Evolutionary conservation across 1,140 invertebrate species (phyloP), one percentile per base, ranked within the genome.

Genomic region (Drosophila tani): DNA sequence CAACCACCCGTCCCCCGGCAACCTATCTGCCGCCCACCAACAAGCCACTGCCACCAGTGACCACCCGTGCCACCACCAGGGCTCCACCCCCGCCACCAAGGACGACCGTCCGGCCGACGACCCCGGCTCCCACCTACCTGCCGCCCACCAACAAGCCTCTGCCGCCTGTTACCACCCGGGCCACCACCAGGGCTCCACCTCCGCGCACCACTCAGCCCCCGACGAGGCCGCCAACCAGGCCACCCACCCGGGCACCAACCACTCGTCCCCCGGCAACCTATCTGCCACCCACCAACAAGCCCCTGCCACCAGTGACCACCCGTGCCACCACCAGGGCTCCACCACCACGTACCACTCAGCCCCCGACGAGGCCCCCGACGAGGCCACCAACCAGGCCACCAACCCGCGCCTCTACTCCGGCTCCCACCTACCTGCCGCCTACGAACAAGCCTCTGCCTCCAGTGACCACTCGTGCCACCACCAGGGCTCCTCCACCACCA

Each of bases 401-500:
- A 46, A 53, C 50, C n/a, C 50, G 50, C 32, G 32, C 32, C 8
- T 35, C 32, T 11, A 58, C 75, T 29, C 81, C 65, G 17, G 59
- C 62, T 29, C 69, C 78, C 55, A 86, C 90, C 6, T 81, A 91
- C 46, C 71, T 83, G 80, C 86, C 82, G 32, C 77, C 81, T 17
- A 69, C 64, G 12, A 66, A 66, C 63, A 70, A 58, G 66, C 68
- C 78, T n/a, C 49, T 56, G 29, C 53, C 53, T 5, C 75, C 67
- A 19, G 67, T 55, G 14, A 67, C 63, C 6, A 75, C 74, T 11
- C 77, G 68, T 35, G 29, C 11, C 69, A 19, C 70, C 50, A 4
- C 74, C 49, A 50, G 32, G 32, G 32, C 32, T 35, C 63, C 32
- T 35, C 63, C 68, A 63, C 69, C 63, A 11, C 43, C 32, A 35